Conservation (phyloP, 35 echinoderm and acorn worm genomes). For the Ptychodera flava region DNA sequence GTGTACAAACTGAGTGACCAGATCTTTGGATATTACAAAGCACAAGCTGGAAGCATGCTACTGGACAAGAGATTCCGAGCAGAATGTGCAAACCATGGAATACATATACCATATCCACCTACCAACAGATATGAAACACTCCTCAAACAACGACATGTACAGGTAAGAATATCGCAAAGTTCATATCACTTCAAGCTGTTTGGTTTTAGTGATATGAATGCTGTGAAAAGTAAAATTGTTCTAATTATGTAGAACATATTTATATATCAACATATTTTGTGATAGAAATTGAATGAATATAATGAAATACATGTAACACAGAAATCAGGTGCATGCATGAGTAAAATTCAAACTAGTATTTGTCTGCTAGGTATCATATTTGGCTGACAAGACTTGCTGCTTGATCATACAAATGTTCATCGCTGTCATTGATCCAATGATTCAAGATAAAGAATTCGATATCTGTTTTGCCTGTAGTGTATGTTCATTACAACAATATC, state of each 20-base stretch:
- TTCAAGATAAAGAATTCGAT: too few relatives aligned
- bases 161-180: slow-evolving; percentile 28
- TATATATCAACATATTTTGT: neutral
- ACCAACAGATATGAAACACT: slow-evolving; percentile 90
- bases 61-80: slow-evolving; percentile 92
- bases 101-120: slow-evolving; percentile 72
- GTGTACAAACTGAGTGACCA: slow-evolving; percentile 99
- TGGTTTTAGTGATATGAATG: neutral
- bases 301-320: too few relatives aligned
- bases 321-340: too few relatives aligned
- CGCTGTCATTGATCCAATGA: too few relatives aligned
- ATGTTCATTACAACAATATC: too few relatives aligned
- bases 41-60: slow-evolving; percentile 86
- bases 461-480: too few relatives aligned
- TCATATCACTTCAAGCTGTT: neutral
- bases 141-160: slow-evolving; percentile 86
- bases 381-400: too few relatives aligned
- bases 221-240: neutral
- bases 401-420: too few relatives aligned
- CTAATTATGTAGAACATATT: neutral
- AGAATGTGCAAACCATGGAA: slow-evolving; percentile 86
- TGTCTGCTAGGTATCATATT: too few relatives aligned
- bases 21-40: slow-evolving; percentile 99
- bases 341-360: too few relatives aligned
- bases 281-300: too few relatives aligned